A percentile compares a stretch with the other conserved stretches of the same genome.
These are phyloP conservation scores for Dysdera silvatica DNA, from an alignment of 1,140 invertebrate genomes.

Conservation along the genomic window DNA sequence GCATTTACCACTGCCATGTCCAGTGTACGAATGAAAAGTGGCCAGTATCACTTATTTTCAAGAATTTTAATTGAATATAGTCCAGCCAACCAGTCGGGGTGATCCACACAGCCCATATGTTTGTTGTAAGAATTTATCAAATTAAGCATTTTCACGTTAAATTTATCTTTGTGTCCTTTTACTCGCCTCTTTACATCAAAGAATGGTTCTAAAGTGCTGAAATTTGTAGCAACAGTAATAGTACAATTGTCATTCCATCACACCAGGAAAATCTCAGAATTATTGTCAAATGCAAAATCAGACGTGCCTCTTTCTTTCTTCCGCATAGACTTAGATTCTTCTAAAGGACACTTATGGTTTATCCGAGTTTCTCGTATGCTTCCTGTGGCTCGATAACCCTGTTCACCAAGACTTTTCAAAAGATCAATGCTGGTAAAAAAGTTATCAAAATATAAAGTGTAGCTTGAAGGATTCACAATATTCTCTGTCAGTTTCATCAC, in stretches of 20 bases:
- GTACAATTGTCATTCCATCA: neutral
- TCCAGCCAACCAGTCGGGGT: slow-evolving; percentile 3
- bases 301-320: neutral
- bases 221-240: neutral
- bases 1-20: too few relatives aligned
- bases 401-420: neutral
- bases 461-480: neutral
- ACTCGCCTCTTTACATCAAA: neutral
- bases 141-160: too few relatives aligned
- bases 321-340: slow-evolving; percentile 1
- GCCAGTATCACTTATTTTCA: neutral
- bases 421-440: neutral
- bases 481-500: neutral
- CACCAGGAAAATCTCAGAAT: slow-evolving; percentile 2
- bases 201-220: slow-evolving; percentile 7
- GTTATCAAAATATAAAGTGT: neutral
- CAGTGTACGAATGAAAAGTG: too few relatives aligned
- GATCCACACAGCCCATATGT: neutral
- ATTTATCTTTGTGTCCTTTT: too few relatives aligned
- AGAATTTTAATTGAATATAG: slow-evolving; percentile 1
- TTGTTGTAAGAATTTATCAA: neutral
- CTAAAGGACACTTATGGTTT: neutral
- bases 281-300: slow-evolving; percentile 12
- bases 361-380: neutral
- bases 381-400: neutral